phyloP scores from a whole-genome alignment of 2,113 vertebrate species.

The Malurus cyaneus region DNA sequence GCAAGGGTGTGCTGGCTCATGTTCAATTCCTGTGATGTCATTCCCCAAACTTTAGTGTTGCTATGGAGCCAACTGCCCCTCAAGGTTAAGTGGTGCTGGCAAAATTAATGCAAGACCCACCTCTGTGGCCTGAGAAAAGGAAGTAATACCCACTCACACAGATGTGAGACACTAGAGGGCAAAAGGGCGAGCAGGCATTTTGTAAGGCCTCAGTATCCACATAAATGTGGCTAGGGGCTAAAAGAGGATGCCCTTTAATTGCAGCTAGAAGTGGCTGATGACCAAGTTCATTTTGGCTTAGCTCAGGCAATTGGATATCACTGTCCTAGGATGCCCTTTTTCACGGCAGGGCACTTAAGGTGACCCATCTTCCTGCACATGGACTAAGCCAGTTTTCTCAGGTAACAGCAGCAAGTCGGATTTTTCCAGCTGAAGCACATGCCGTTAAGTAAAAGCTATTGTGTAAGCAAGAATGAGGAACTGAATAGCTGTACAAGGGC shows the following conservation, averaged over 20 bases:
- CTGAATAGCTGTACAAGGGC: neutral
- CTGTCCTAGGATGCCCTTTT: neutral
- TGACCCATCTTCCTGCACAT: neutral
- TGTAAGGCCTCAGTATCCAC: accelerated
- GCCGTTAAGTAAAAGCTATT: neutral
- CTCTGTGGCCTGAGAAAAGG: neutral
- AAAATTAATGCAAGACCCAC: neutral
- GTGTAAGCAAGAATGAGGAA: neutral
- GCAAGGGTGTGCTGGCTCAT: neutral
- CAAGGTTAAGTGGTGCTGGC: neutral
- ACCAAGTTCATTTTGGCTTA: neutral
- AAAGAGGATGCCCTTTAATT: neutral
- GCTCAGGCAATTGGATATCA: neutral
- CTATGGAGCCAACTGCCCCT: neutral
- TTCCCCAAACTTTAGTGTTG: neutral
- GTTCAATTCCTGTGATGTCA: neutral
- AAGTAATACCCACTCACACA: accelerated
- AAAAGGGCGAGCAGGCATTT: neutral
- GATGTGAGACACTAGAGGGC: neutral
- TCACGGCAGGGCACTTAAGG: neutral
- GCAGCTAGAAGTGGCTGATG: neutral
- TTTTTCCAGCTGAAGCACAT: neutral
- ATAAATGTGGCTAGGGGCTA: neutral
- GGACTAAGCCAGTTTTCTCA: neutral
- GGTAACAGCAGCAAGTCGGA: neutral